Evolutionary conservation across 1,140 invertebrate genomes (phyloP), one percentile per base, ranked within the genome.

Genomic region (Solenopsis invicta): DNA sequence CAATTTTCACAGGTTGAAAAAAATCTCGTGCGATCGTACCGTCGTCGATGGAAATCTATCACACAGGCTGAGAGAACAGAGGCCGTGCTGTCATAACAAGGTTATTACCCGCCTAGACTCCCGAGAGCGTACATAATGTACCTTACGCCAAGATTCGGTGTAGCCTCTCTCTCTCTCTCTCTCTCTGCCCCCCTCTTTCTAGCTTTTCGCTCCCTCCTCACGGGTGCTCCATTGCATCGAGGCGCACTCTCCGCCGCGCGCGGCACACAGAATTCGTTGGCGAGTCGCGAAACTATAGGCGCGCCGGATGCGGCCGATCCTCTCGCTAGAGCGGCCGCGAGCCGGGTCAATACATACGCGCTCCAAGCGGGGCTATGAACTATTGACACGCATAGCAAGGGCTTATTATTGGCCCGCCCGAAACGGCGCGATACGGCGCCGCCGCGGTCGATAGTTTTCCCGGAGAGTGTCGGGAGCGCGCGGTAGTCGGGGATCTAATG

Each of bases 401-500:
- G 54, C 54, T 62, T 90, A 52, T 50, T 91, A 90, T 90, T 90
- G 89, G 34, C 89, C 69, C 66, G 45, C 1, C 34, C 24, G 48
- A 72, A 29, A 48, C 66, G 52, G 18, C 2, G 48, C 4, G 21
- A 52, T 3, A 21, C 21, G 24, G 37, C 24, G 4, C 0, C 0
- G 18, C 41, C 1, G 12, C 24, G 86, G 89, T 87, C 89, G 84
- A 88, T 81, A 50, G 6, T 67, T 90, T 81, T 45, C 21, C 75
- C n/a, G 86, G 45, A n/a, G 54, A 16, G 67, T 18, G 41, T n/a
- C 9, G 9, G 2, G n/a, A 37, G 50, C 71, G 71, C 56, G 85
- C 54, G 54, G 76, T 78, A 82, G 77, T 90, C 82, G 56, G 66
- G 80, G 56, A 90, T 91, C 90, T 91, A 89, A 91, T 89, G 89